Conservation (phyloP, 2,888 invertebrate genomes). For the Zele albiditarsus region DNA sequence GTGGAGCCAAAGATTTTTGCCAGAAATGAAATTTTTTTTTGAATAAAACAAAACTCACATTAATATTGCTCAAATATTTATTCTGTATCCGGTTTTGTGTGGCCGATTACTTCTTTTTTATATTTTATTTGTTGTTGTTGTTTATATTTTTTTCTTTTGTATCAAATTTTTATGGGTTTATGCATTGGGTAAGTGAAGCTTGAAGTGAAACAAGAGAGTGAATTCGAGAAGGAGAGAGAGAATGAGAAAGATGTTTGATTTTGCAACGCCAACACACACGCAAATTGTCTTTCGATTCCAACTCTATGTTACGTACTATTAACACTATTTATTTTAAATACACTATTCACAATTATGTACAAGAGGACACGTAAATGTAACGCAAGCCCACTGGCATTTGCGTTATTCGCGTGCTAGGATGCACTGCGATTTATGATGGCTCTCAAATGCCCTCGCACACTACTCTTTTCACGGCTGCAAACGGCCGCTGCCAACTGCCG, state of each 20-base stretch:
- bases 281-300: constrained; percentile 29
- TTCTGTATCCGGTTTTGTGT: neutral
- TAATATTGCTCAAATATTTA: neutral
- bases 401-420: constrained; percentile 66
- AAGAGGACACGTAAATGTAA: constrained; percentile 58
- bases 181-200: constrained; percentile 29
- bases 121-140: neutral
- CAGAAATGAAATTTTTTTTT: neutral
- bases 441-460: constrained; percentile 49
- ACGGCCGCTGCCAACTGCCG: constrained; percentile 58
- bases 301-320: constrained; percentile 38
- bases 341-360: constrained; percentile 69
- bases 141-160: neutral
- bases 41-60: neutral
- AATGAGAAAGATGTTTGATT: constrained; percentile 10
- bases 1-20: constrained; percentile 6
- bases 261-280: constrained; percentile 19
- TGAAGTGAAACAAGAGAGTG: neutral
- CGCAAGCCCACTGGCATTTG: constrained; percentile 65
- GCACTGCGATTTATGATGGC: constrained; percentile 60
- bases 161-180: neutral
- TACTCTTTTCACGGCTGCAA: constrained; percentile 51
- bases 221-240: neutral
- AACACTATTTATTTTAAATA: constrained; percentile 58
- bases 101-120: neutral